phyloP scores from a whole-genome alignment of 2,888 invertebrate genomes.

The Sarcophaga subvicina region DNA sequence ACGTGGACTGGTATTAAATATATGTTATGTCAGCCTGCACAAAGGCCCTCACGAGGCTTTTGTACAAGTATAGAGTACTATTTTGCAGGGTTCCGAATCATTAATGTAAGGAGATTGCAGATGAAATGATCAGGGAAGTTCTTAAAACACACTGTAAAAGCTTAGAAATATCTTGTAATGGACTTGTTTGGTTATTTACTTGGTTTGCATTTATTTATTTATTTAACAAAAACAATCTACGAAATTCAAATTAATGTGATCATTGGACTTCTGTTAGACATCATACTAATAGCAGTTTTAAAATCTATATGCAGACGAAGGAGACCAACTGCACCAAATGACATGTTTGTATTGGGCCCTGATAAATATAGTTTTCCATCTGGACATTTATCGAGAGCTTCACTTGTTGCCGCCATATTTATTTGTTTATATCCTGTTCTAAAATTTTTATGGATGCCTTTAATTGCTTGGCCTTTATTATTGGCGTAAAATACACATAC shows the following conservation, averaged over 20 bases:
- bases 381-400: constrained; percentile 94
- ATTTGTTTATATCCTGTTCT: constrained; percentile 85
- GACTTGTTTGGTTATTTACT: constrained; percentile 91
- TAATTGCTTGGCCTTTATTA: constrained; percentile 92
- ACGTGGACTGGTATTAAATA: no score
- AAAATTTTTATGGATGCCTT: constrained; percentile 84
- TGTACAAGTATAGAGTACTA: no score
- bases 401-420: constrained; percentile 89
- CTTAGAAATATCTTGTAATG: constrained; percentile 95
- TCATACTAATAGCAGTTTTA: constrained; percentile 88
- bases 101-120: no score
- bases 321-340: constrained; percentile 87
- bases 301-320: constrained; percentile 91
- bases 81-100: no score
- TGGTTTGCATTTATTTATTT: constrained; percentile 91
- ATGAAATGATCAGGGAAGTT: no score
- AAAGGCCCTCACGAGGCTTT: no score
- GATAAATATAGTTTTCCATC: constrained; percentile 97
- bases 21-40: no score
- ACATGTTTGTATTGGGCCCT: constrained; percentile 89
- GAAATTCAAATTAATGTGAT: constrained; percentile 94
- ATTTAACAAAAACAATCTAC: constrained; percentile 86
- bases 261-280: constrained; percentile 90
- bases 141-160: no score
- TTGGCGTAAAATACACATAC: no score